Evolutionary conservation across 2,113 vertebrate genomes (phyloP), one percentile per base, ranked within the genome.

Genomic region (Opisthocomus hoazin): DNA sequence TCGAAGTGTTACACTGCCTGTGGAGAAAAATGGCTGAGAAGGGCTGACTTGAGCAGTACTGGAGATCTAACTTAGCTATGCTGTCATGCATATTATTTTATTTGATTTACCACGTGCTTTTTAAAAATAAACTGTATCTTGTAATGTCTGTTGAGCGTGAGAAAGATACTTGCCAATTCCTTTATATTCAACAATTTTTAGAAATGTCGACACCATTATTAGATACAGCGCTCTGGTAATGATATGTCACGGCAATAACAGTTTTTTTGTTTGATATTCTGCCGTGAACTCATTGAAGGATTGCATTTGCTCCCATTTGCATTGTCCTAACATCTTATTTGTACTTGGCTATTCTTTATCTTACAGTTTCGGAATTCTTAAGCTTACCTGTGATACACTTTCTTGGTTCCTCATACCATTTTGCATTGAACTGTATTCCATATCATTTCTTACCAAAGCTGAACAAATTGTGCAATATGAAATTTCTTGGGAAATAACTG

Each of bases 1-100:
- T 17, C 0, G 0, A 63, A 18, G 27, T 24, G 23, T n/a, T 73
- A 21, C 3, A 3, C 12, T 53, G 19, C 7, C 65, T 45, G 27
- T 8, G 43, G 39, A 69, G 32, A n/a, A 54, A 58, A 64, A 54
- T 3, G 30, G 8, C 61, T 73, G 34, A 73, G 30, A 30, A 76
- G 7, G 18, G n/a, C 56, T 24, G 41, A 41, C 12, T 3, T 50
- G 73, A 84, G 18, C 5, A 84, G 12, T 34, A 48, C 7, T 4
- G 11, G 9, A 78, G 50, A 32, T 45, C 20, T 17, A 39, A 56
- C 57, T 45, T 37, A 15, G 26, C 70, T 63, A 43, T 3, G 1
- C 30, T 58, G 9, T 53, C 43, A 86, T 37, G 54, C 20, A 34
- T 65, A 14, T 69, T n/a, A 41, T 73, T 82, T 89, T 43, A 48